These are phyloP conservation scores for Geophilus truncorum DNA, from an alignment of 2,888 invertebrate genomes.

Conservation along the genomic window DNA sequence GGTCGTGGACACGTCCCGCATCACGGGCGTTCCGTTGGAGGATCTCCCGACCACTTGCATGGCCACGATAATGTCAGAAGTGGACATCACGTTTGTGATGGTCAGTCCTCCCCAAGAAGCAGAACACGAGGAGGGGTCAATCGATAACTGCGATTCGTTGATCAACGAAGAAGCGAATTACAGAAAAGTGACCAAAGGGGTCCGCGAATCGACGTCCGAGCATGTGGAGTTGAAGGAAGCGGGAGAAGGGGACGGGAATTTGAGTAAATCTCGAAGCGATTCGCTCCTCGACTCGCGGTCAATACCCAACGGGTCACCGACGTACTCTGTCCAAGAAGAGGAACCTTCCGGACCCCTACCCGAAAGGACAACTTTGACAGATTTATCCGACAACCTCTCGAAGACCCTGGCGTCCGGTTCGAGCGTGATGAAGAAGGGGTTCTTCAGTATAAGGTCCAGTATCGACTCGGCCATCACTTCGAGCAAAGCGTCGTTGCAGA, in stretches of 20 bases:
- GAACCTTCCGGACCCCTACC: neutral
- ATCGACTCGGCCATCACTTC: conserved; percentile 63
- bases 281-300: conserved; percentile 38
- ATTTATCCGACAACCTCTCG: neutral
- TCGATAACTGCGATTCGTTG: neutral
- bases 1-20: conserved; percentile 68
- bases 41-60: conserved; percentile 41
- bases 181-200: neutral
- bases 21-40: conserved; percentile 54
- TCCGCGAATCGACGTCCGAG: conserved; percentile 31
- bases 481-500: neutral
- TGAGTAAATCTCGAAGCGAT: conserved; percentile 41
- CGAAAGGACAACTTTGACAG: neutral
- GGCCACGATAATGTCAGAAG: conserved; percentile 75
- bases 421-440: conserved; percentile 67
- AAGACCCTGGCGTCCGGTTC: conserved; percentile 36
- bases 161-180: conserved; percentile 23
- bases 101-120: neutral
- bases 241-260: conserved; percentile 32
- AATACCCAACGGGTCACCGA: conserved; percentile 29
- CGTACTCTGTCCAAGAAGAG: conserved; percentile 29
- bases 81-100: conserved; percentile 79
- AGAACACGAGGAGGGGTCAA: neutral
- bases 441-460: conserved; percentile 75
- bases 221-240: neutral